Conservation (phyloP, 2,113 vertebrate genomes). For the Forbesichthys papilliferus region DNA sequence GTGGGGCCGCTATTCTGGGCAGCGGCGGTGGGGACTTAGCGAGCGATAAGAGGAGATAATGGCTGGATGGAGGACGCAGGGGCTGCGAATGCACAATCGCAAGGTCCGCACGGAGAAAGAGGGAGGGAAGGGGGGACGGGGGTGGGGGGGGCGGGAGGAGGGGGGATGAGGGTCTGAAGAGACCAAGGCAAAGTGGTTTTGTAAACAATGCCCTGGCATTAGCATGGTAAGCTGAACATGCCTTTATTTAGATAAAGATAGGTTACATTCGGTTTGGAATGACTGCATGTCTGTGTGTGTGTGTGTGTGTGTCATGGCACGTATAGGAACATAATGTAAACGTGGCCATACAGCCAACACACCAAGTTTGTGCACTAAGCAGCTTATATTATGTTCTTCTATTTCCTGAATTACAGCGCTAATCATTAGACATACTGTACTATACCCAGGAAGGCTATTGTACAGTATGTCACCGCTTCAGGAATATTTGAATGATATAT, state of each 20-base stretch:
- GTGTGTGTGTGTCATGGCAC: background rate
- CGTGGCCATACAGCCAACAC: too few species aligned
- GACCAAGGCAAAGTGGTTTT: constrained; percentile 59
- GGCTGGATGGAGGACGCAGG: constrained; percentile 60
- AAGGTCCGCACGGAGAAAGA: constrained; percentile 41
- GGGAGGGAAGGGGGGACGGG: constrained; percentile 19
- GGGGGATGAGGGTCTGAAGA: constrained; percentile 41
- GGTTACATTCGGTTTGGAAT: constrained; percentile 47
- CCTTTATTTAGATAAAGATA: constrained; percentile 67
- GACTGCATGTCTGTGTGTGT: background rate
- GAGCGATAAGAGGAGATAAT: constrained; percentile 78
- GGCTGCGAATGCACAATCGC: constrained; percentile 66
- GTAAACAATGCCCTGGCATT: constrained; percentile 67
- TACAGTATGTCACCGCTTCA: too few species aligned
- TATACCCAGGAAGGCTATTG: too few species aligned
- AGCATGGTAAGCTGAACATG: constrained; percentile 65
- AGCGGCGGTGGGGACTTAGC: constrained; percentile 64
- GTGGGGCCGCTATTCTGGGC: constrained; percentile 61
- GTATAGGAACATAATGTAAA: too few species aligned
- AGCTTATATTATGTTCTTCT: too few species aligned
- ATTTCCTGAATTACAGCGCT: too few species aligned
- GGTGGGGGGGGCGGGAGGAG: constrained; percentile 16
- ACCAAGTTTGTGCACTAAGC: too few species aligned
- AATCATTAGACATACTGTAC: too few species aligned
- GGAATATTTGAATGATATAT: too few species aligned